Percentiles rank a stretch among this genome's conserved stretches.
Conservation (phyloP, 2,113 vertebrate species). For the Psephotus haematonotus region DNA sequence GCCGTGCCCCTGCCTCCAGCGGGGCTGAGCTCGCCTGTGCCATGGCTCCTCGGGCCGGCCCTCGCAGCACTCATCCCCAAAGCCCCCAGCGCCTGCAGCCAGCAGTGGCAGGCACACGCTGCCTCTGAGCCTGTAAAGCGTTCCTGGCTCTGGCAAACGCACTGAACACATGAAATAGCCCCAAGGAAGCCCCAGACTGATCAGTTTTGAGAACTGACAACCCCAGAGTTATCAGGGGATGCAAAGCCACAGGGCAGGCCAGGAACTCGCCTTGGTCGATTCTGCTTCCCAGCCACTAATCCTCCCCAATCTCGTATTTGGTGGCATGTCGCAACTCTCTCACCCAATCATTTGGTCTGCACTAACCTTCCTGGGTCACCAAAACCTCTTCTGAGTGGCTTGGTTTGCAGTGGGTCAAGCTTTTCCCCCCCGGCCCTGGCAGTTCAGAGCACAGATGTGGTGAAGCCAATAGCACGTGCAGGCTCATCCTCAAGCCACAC, state of each 20-base stretch:
- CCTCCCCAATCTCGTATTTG: slow-evolving; percentile 16
- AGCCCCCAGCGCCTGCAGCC: not conserved
- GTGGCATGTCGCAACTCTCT: slow-evolving; percentile 30
- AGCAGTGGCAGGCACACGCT: fast-evolving
- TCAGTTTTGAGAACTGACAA: not conserved
- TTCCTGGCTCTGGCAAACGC: not conserved
- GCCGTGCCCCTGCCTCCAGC: not conserved
- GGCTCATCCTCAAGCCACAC: not conserved
- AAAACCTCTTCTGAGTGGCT: not conserved
- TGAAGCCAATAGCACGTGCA: fast-evolving
- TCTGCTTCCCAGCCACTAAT: slow-evolving; percentile 28
- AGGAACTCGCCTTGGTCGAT: not conserved
- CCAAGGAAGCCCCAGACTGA: not conserved
- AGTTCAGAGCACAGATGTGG: not conserved
- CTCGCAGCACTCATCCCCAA: not conserved
- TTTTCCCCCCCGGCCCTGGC: not conserved
- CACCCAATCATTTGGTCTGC: not conserved
- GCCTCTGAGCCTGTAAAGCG: not conserved
- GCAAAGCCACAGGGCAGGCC: not conserved
- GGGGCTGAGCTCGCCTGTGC: not conserved
- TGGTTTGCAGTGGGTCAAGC: not conserved
- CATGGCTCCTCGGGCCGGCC: not conserved
- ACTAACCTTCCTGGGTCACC: not conserved
- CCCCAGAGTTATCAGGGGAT: not conserved
- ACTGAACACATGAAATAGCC: fast-evolving